A percentile compares a stretch with the other conserved stretches of the same genome.
Evolutionary conservation across 2,888 invertebrate species (phyloP).

Genomic region (Epirrita christyi): DNA sequence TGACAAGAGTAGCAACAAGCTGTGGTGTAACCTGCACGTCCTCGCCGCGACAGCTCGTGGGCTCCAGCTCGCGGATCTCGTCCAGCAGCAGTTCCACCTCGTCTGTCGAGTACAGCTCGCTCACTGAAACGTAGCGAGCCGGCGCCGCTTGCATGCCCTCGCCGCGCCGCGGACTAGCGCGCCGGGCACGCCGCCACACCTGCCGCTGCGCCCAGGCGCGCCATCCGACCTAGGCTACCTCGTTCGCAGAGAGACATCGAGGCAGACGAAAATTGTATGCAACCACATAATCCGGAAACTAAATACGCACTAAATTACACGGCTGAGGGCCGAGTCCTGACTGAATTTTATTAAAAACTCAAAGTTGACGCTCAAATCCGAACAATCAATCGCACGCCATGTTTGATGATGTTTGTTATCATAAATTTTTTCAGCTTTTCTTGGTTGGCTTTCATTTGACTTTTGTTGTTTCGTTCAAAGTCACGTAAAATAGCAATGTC

Average conservation of each 20-base stretch:
- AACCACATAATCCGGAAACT: slow-evolving; percentile 61
- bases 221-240: slow-evolving; percentile 48
- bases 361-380: too few species aligned
- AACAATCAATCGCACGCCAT: slow-evolving; percentile 67
- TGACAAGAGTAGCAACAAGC: not conserved
- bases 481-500: too few species aligned
- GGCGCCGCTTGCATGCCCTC: slow-evolving; percentile 81
- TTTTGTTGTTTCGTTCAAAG: too few species aligned
- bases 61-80: slow-evolving; percentile 83
- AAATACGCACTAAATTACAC: slow-evolving; percentile 40
- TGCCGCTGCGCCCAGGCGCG: slow-evolving; percentile 7
- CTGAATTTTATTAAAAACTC: slow-evolving; percentile 65
- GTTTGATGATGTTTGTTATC: slow-evolving; percentile 81
- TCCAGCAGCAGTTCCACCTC: slow-evolving; percentile 84
- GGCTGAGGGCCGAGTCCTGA: slow-evolving; percentile 30
- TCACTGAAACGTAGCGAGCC: slow-evolving; percentile 83
- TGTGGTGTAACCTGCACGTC: slow-evolving; percentile 66
- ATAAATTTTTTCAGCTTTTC: slow-evolving; percentile 52
- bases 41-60: slow-evolving; percentile 79
- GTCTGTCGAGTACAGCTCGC: slow-evolving; percentile 83
- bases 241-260: slow-evolving; percentile 63
- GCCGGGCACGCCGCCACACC: slow-evolving; percentile 15
- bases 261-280: slow-evolving; percentile 49
- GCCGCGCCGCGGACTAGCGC: slow-evolving; percentile 52
- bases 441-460: slow-evolving; percentile 7